Evolutionary conservation across 2,888 invertebrate genomes (phyloP).

Genomic region (Lochmaea capreae): DNA sequence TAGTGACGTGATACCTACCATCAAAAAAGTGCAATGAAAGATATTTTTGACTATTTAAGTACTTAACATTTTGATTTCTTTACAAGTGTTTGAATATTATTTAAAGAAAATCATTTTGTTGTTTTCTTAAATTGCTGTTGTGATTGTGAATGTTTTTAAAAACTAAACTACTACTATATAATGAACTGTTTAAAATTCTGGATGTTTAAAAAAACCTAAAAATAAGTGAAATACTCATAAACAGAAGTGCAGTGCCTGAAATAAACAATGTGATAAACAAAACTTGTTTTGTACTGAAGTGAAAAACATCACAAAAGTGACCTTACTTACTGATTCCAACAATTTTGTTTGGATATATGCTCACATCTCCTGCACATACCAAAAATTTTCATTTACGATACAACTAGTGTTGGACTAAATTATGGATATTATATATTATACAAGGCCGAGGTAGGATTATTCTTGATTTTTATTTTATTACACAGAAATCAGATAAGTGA

Average conservation of each 20-base stretch:
- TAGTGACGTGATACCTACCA: neutral
- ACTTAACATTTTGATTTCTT: neutral
- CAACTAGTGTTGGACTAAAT: neutral
- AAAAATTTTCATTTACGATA: neutral
- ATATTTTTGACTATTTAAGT: neutral
- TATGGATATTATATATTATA: slow-evolving; percentile 5
- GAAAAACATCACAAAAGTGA: neutral
- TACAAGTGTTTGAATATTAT: no score
- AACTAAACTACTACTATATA: neutral
- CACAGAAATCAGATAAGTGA: neutral
- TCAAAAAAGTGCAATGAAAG: neutral
- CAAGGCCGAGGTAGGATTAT: slow-evolving; percentile 1
- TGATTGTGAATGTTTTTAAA: neutral
- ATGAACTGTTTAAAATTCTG: neutral
- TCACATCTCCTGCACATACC: slow-evolving; percentile 9
- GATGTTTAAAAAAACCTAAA: neutral
- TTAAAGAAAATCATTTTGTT: no score
- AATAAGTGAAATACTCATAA: neutral
- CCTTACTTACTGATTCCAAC: slow-evolving; percentile 3
- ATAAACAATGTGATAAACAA: slow-evolving; percentile 17
- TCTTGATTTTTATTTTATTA: neutral
- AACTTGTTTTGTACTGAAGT: slow-evolving; percentile 8
- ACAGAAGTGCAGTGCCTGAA: neutral
- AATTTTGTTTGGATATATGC: slow-evolving; percentile 5
- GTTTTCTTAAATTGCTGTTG: neutral